Evolutionary conservation across 2,797 vertebrate species (phyloP).

Genomic region (Nyctibius grandis): DNA sequence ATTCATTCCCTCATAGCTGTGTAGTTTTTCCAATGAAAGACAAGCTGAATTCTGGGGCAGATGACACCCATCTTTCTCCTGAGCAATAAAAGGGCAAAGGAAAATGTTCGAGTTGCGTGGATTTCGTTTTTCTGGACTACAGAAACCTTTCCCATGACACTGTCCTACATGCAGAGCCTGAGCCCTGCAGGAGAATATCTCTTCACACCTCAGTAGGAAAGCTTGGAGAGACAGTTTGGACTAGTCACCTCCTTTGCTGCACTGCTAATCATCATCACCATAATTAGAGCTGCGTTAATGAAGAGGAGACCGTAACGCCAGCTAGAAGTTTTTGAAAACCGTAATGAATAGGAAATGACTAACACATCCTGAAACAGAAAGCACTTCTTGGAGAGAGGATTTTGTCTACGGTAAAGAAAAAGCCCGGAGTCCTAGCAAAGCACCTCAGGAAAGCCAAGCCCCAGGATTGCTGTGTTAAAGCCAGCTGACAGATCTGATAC

Average conservation of each 20-base stretch:
- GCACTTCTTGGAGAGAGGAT: background rate
- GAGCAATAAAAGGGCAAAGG: background rate
- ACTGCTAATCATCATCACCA: background rate
- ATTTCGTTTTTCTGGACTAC: background rate
- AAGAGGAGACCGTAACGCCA: fast-evolving
- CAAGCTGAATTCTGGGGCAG: background rate
- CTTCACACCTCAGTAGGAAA: background rate
- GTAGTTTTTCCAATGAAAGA: background rate
- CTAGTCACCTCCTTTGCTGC: background rate
- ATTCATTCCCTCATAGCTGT: background rate
- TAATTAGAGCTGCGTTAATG: background rate
- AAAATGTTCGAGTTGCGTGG: fast-evolving
- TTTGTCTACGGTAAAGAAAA: background rate
- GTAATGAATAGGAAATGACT: background rate
- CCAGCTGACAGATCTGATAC: background rate
- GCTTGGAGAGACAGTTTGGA: background rate
- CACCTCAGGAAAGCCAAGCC: background rate
- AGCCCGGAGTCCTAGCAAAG: background rate
- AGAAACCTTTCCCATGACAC: background rate
- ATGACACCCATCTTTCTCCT: background rate
- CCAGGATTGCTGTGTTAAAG: fast-evolving
- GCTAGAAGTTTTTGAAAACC: background rate
- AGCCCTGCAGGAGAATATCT: background rate
- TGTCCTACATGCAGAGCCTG: background rate
- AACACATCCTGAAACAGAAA: background rate